These are phyloP conservation scores for Apodemus speciosus DNA, from an alignment of 2,113 vertebrate species.

Conservation along the genomic window DNA sequence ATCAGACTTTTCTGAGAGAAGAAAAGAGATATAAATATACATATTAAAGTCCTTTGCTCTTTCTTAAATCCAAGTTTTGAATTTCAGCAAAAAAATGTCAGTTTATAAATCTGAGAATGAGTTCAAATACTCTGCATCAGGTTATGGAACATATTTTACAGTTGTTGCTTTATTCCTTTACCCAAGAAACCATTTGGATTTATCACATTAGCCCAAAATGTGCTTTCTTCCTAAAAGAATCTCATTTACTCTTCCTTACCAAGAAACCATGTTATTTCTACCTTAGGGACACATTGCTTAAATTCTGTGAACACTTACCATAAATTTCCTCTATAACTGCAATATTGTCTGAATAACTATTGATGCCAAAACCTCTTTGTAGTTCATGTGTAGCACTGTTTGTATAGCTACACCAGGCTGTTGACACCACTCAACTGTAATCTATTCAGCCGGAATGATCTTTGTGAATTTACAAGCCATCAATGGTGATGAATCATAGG, in stretches of 20 bases:
- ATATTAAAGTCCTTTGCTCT: not conserved
- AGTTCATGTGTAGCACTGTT: constrained; percentile 54
- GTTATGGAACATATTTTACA: constrained; percentile 22
- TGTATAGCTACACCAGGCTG: constrained; percentile 47
- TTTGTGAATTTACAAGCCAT: constrained; percentile 70
- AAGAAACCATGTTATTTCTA: constrained; percentile 55
- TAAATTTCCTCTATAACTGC: constrained; percentile 66
- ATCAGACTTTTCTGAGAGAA: not conserved
- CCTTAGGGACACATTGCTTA: constrained; percentile 53
- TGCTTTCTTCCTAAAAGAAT: constrained; percentile 55
- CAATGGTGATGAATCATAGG: constrained; percentile 62
- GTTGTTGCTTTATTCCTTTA: constrained; percentile 63
- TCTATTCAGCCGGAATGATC: constrained; percentile 61
- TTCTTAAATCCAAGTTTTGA: constrained; percentile 11
- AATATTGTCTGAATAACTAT: constrained; percentile 70
- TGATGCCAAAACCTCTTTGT: constrained; percentile 65
- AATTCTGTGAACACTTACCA: constrained; percentile 48
- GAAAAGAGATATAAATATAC: not conserved
- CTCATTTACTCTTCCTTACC: constrained; percentile 35
- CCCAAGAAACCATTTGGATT: constrained; percentile 60
- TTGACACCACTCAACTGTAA: constrained; percentile 58
- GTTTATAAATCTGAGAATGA: constrained; percentile 38
- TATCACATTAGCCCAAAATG: constrained; percentile 42
- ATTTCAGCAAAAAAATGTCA: not conserved
- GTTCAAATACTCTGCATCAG: not conserved